phyloP scores from a whole-genome alignment of 2,888 invertebrate species.

The Octodonta nipae region DNA sequence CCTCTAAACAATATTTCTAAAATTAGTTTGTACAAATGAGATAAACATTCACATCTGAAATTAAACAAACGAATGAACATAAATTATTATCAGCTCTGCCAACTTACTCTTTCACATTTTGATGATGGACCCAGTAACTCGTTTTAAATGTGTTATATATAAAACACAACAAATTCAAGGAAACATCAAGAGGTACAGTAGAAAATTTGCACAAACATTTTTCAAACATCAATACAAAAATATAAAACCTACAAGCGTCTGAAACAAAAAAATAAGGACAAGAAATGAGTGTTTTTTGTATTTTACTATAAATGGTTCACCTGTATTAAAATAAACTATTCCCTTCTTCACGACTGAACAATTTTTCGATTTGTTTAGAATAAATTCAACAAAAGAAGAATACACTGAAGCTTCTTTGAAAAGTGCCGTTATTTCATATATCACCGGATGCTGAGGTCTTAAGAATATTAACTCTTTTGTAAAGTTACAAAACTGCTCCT shows the following conservation, averaged over 20 bases:
- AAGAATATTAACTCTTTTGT: constrained; percentile 18
- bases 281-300: constrained; percentile 1
- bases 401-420: constrained; percentile 17
- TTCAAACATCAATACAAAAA: constrained; percentile 21
- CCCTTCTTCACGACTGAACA: constrained; percentile 12
- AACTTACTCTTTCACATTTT: constrained; percentile 15
- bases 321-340: constrained; percentile 20
- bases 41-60: constrained; percentile 26
- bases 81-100: background rate
- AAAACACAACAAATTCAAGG: constrained; percentile 20
- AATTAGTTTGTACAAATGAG: constrained; percentile 19
- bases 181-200: constrained; percentile 14
- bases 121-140: constrained; percentile 19
- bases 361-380: constrained; percentile 18
- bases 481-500: constrained; percentile 13
- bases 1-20: constrained; percentile 18
- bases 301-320: constrained; percentile 11
- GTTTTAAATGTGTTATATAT: constrained; percentile 20
- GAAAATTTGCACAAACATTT: constrained; percentile 13
- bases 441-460: constrained; percentile 14
- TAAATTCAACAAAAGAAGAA: constrained; percentile 16
- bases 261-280: constrained; percentile 10
- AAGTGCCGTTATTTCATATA: constrained; percentile 16
- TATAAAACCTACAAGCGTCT: constrained; percentile 25
- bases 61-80: background rate